Base-by-base conservation (phyloP, 2,797 vertebrate species). In the Hoplostethus atlanticus region DNA sequence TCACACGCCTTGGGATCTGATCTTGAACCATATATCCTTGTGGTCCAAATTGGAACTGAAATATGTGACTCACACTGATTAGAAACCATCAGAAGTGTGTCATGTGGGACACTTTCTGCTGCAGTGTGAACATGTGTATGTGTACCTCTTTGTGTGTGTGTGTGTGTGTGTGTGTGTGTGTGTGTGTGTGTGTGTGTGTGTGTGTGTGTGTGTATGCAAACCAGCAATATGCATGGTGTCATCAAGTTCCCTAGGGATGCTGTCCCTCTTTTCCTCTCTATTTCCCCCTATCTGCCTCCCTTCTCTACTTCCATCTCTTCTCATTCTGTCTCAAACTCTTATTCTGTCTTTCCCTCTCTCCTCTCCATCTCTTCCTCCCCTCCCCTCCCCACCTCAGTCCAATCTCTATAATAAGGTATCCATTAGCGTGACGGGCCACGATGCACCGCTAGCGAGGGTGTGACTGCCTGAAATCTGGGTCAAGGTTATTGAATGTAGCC, bases 401-500 rank as follows among this genome's bases (percentile, higher is more conserved):
- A 36, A 12, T 83, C 84, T 85, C 73, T 77, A 63, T 82, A 87
- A 89, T 81, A 82, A 84, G 68, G 80, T 79, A 72, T 87, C 77
- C 54, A 80, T 89, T 84, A 83, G 77, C 31, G 56, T 84, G 78
- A 76, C 21, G 11, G 52, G 71, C 64, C 64, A 25, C 52, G 6
- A 6, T 2, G 34, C 58, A 65, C 44, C 34, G 72, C 75, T 54
- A 55, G 73, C 59, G 63, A 72, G 72, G 68, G 74, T 64, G 82
- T 68, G 73, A 72, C 86, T 68, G 76, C 72, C 79, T 68, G 74
- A 63, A 91, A 95, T 93, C 76, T 93, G 83, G 93, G 93, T 92
- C 94, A 94, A 94, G 92, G 92, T 95, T 85, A 89, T 69, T 46
- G 72, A 82, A 62, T 84, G 38, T 11, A 71, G 85, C 73, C 65